Conservation (phyloP, 1,140 invertebrate species). For the Drosophila takahashii region DNA sequence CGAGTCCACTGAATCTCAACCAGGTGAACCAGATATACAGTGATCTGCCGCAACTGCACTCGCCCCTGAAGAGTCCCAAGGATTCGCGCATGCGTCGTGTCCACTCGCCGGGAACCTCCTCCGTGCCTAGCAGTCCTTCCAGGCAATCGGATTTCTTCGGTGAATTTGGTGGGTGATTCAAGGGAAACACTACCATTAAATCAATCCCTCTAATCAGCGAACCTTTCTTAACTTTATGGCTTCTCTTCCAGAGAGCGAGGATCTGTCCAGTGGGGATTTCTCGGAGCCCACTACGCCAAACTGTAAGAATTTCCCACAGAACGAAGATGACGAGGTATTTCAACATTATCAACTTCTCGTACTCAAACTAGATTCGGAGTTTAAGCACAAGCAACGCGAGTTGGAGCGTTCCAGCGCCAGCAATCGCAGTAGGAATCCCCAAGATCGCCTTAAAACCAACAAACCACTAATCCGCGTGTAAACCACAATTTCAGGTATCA, state of each 20-base stretch:
- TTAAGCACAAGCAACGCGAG: constrained; percentile 89
- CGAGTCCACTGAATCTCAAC: constrained; percentile 76
- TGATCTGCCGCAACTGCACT: constrained; percentile 76
- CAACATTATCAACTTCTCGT: constrained; percentile 88
- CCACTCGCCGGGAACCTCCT: constrained; percentile 84
- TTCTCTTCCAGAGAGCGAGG: constrained; percentile 76
- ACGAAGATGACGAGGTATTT: constrained; percentile 86
- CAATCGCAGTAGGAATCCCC: constrained; percentile 63
- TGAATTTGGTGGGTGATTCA: constrained; percentile 63
- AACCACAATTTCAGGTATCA: constrained; percentile 37
- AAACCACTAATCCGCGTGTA: neutral
- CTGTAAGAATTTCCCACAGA: constrained; percentile 67
- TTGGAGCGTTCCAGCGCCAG: constrained; percentile 86
- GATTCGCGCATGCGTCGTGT: constrained; percentile 70
- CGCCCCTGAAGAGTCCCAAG: constrained; percentile 76
- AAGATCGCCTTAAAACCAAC: neutral
- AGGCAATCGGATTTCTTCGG: constrained; percentile 87
- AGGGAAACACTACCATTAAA: neutral
- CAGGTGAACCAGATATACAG: constrained; percentile 78
- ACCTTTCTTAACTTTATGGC: neutral
- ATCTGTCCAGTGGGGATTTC: constrained; percentile 81
- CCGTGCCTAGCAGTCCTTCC: constrained; percentile 89
- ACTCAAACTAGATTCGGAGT: constrained; percentile 89
- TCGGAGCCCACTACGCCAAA: constrained; percentile 81
- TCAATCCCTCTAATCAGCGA: too few relatives aligned